Evolutionary conservation across 2,113 vertebrate species (phyloP).

Genomic region (Gymnarchus niloticus): DNA sequence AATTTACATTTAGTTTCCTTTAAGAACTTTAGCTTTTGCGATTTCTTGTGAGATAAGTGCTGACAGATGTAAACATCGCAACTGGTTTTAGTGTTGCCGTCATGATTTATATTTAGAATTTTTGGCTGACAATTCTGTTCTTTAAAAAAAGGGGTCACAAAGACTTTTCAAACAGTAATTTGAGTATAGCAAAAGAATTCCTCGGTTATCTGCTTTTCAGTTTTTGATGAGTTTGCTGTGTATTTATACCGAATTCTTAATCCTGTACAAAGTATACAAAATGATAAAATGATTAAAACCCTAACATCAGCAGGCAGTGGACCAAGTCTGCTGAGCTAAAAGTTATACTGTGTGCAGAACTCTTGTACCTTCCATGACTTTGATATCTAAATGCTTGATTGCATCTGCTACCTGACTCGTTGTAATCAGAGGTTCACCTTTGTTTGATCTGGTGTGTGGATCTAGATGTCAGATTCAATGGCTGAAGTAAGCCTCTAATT

Average conservation of each 20-base stretch:
- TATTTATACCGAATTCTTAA: too few relatives aligned
- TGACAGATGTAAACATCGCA: background rate
- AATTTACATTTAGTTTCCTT: background rate
- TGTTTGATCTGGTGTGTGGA: background rate
- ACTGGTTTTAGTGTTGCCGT: background rate
- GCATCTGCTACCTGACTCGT: background rate
- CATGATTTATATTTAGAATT: background rate
- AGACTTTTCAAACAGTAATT: background rate
- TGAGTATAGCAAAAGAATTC: background rate
- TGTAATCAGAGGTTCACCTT: background rate
- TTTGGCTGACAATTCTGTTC: background rate
- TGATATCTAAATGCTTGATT: background rate
- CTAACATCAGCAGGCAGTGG: background rate
- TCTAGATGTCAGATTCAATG: background rate
- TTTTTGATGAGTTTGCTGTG: background rate
- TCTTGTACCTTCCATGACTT: background rate
- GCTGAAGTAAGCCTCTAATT: background rate
- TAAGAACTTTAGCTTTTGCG: background rate
- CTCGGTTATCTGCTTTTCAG: background rate
- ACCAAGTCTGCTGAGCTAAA: background rate
- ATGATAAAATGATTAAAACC: background rate
- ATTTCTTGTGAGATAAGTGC: background rate
- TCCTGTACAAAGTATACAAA: too few relatives aligned
- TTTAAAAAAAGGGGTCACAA: background rate
- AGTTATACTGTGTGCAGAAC: background rate